Base-by-base conservation (phyloP, 2,797 vertebrate species). In the Sebastes matsubarae region DNA sequence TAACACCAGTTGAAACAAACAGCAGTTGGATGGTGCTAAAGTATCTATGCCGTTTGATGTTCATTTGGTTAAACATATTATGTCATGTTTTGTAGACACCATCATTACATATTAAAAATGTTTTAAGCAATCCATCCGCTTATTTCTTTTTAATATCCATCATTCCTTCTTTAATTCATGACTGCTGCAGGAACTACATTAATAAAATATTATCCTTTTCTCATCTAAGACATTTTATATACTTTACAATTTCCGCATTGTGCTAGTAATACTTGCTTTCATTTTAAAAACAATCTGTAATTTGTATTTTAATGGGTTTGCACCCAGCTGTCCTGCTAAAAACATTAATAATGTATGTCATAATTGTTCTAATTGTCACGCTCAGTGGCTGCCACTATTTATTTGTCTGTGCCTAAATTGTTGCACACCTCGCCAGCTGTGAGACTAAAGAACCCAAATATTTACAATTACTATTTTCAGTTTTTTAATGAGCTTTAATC, bases 271-370 rank as follows among this genome's bases (percentile, higher is more conserved):
- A 29, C n/a, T 64, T 38, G 4, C 66, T 64, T 52, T 20, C 8
- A 46, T 50, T 55, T 29, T 11, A 20, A 24, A 63, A 29, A 22
- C 13, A 30, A 29, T 68, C 25, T 57, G 52, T 69, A 14, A 42
- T 72, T 73, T 71, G 27, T 29, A 70, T 32, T 58, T 42, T 32
- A 14, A 63, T 68, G 3, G 6, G 27, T 80, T 46, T 58, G 20
- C 9, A n/a, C 63, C n/a, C 72, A 81, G 36, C 72, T 79, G 65
- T 75, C 73, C 7, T 32, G 67, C 61, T 72, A 8, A 75, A 81
- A 75, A 32, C 8, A 84, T 68, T 50, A 80, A 24, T 69, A 59
- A 58, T 72, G 52, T 30, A 30, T 6, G 59, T 4, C 30, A 52
- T 83, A 67, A 85, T 70, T 84, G 38, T 38, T 72, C 12, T 71